phyloP scores from a whole-genome alignment of 2,113 vertebrate genomes.

The Prunella himalayana region DNA sequence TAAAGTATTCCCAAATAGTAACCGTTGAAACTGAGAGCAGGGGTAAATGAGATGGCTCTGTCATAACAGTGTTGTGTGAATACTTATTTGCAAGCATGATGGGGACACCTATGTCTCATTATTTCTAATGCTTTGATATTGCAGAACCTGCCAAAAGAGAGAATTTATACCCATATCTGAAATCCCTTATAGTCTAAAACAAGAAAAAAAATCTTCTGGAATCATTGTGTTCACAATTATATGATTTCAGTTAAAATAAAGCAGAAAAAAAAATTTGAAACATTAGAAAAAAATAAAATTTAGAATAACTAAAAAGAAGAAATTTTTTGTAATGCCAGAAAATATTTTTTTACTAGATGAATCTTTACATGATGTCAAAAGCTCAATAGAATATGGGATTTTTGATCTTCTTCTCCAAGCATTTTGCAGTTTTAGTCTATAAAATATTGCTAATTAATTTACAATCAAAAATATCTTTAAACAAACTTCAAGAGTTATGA shows the following conservation, averaged over 20 bases:
- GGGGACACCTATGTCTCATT: neutral
- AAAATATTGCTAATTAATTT: neutral
- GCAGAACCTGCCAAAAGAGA: neutral
- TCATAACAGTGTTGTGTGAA: neutral
- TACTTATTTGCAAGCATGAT: neutral
- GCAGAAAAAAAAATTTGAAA: neutral
- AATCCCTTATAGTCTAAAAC: neutral
- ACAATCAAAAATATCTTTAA: neutral
- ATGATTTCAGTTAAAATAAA: neutral
- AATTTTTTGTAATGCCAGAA: neutral
- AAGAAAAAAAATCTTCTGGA: neutral
- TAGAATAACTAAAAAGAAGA: neutral
- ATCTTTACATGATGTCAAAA: neutral
- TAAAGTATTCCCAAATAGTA: neutral
- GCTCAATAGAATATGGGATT: fast-evolving
- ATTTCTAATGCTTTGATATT: neutral
- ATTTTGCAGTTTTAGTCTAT: neutral
- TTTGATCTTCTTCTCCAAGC: neutral
- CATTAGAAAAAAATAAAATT: neutral
- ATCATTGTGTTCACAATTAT: neutral
- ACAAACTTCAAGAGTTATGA: neutral
- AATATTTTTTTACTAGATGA: neutral
- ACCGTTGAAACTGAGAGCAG: neutral
- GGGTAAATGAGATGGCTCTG: neutral
- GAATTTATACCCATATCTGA: neutral